A percentile compares a stretch with the other conserved stretches of the same genome.
phyloP scores from a whole-genome alignment of 2,888 invertebrate genomes.

The Xestia ashworthii region DNA sequence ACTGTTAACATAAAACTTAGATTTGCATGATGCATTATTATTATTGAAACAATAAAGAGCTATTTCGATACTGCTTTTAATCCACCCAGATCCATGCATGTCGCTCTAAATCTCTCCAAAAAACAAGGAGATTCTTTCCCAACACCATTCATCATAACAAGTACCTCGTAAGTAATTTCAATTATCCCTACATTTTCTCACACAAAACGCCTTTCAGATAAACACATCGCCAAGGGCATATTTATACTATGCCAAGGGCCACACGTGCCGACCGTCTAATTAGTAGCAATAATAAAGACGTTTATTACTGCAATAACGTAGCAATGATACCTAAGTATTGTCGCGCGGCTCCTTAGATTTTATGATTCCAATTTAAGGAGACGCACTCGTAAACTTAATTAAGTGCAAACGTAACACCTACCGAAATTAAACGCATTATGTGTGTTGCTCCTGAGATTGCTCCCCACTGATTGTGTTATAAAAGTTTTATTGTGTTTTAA shows the following conservation, averaged over 20 bases:
- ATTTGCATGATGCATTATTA: neutral
- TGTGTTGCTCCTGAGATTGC: conserved; percentile 69
- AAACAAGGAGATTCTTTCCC: neutral
- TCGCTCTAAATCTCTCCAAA: neutral
- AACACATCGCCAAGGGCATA: conserved; percentile 19
- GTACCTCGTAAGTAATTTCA: neutral
- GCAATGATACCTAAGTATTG: conserved; percentile 68
- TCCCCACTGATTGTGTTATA: conserved; percentile 69
- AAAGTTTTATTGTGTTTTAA: conserved; percentile 67
- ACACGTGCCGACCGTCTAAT: conserved; percentile 48
- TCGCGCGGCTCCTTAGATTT: conserved; percentile 72
- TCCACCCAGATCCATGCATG: neutral
- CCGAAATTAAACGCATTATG: conserved; percentile 74
- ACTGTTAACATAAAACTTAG: neutral
- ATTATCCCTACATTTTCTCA: neutral
- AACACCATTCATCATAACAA: neutral
- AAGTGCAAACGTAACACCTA: conserved; percentile 77
- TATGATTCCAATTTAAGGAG: conserved; percentile 77
- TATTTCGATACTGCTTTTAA: neutral
- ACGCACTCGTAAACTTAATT: conserved; percentile 78
- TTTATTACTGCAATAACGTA: conserved; percentile 60
- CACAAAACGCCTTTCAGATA: conserved; percentile 10
- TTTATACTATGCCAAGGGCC: no score
- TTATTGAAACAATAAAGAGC: neutral
- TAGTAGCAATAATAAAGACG: conserved; percentile 54